Evolutionary conservation across 2,113 vertebrate species (phyloP), one percentile per base, ranked within the genome.

Genomic region (Ciconia maguari): DNA sequence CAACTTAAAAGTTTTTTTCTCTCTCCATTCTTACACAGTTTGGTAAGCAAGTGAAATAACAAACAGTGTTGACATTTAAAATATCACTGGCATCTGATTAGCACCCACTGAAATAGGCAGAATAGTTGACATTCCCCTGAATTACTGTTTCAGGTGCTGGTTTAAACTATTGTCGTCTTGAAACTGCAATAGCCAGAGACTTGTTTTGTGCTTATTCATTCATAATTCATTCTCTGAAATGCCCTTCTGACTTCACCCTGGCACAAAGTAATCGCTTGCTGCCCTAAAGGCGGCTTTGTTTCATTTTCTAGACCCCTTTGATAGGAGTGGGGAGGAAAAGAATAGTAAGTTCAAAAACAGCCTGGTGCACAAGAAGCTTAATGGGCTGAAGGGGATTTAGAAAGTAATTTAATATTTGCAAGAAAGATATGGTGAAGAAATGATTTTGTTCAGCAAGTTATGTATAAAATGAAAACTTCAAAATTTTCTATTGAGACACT

Each of bases 271-370:
- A 83, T 90, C 5, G 1, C 92, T 82, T 27, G 36, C 82, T 92
- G 90, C 88, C 93, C 90, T 87, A 5, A 41, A 91, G 90, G 92
- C 92, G 83, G 92, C 64, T 92, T 58, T 42, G 18, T 75, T 86
- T 86, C 17, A 3, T 30, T 76, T 93, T 30, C 29, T 48, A 70
- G 25, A 30, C 79, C 82, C 41, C 55, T 92, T 74, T 66, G 85
- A 70, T 71, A 42, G 60, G 21, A 86, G n/a, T 1, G 16, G 17
- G 74, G 49, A 84, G 46, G 54, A 75, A 66, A 58, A 72, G 83
- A 91, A 78, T 15, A 22, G 46, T 48, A 42, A 49, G 16, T 78
- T 77, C 83, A 62, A 61, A 87, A 69, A 1, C 61, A 88, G 68
- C 75, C 60, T 2, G 0, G 13, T 79, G 58, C 64, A 62, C 54